Evolutionary conservation across 2,797 vertebrate species (phyloP), one percentile per base, ranked within the genome.

Genomic region (Cryptoprocta ferox): DNA sequence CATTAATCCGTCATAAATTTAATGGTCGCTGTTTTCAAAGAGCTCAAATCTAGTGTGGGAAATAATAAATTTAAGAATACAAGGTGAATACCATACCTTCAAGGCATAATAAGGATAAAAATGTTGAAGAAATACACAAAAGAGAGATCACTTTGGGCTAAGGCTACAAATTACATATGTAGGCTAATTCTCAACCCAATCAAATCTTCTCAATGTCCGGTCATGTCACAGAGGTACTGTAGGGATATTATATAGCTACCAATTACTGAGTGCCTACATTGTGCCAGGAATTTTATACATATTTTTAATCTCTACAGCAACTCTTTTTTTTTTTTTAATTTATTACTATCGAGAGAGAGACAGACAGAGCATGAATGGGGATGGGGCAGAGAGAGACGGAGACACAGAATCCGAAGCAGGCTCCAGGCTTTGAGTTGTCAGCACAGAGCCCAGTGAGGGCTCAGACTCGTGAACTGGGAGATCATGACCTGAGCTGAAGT

Each of bases 31-130:
- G 13, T 65, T 89, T 95, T 84, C 50, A 90, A 80, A 95, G 14
- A 89, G 32, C 48, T 93, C 48, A 85, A 80, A n/a, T 94, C 42
- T 70, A 70, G 7, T 70, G 18, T 56, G 12, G 42, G 6, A 92
- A 94, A 56, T 81, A 75, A 91, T 88, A 80, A 30, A 89, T 87
- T 89, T 21, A 75, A 91, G 87, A 89, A 76, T 37, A 30, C 19
- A 28, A 61, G 59, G 12, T 81, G 32, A 32, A 53, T 68, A 28
- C 37, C 39, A 35, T 76, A 95, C 48, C 13, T 76, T 85, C 28
- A 83, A 94, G 8, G 32, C 39, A 78, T 73, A 68, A 63, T n/a
- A 30, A 48, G 11, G 59, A 56, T 53, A 76, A 61, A 78, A 32
- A 24, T 63, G 18, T 39, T 50, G 48, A 84, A 88, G 32, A 6